These are phyloP conservation scores for Penaeus monodon DNA, from an alignment of 2,888 invertebrate genomes.

Conservation along the genomic window DNA sequence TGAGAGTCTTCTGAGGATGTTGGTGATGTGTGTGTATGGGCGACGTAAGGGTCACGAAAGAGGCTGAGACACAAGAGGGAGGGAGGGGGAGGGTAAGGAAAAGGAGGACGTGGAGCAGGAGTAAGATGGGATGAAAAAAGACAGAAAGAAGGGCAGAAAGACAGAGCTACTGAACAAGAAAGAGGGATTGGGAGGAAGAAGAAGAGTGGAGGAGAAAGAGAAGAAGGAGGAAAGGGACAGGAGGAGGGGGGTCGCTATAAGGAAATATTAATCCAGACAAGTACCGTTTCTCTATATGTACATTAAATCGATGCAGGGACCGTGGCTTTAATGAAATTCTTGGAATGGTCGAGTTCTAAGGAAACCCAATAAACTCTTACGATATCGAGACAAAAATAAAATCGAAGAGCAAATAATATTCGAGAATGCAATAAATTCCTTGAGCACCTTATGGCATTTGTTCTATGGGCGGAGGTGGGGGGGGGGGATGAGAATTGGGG, in stretches of 20 bases:
- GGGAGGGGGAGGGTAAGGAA: too few species aligned
- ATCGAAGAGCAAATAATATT: constrained; percentile 29
- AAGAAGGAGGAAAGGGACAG: neutral
- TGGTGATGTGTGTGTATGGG: too few species aligned
- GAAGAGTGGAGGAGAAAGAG: neutral
- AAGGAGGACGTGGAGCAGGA: too few species aligned
- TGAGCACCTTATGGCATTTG: constrained; percentile 54
- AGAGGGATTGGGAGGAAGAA: neutral
- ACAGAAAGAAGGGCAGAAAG: too few species aligned
- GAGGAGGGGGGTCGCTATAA: neutral
- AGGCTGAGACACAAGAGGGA: too few species aligned
- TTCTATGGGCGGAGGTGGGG: constrained; percentile 35
- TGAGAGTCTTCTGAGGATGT: too few species aligned
- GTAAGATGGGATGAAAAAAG: too few species aligned
- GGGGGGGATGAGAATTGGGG: neutral
- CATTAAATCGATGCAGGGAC: constrained; percentile 25
- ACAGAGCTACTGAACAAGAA: neutral
- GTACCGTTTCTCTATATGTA: constrained; percentile 36
- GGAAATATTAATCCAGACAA: constrained; percentile 42
- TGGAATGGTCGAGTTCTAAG: constrained; percentile 22
- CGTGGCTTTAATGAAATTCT: constrained; percentile 33
- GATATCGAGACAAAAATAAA: constrained; percentile 29
- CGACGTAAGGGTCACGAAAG: too few species aligned
- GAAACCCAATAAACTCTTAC: constrained; percentile 21
- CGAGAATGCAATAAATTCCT: constrained; percentile 37